Conservation (phyloP, 2,797 vertebrate species). For the Chelmon rostratus region DNA sequence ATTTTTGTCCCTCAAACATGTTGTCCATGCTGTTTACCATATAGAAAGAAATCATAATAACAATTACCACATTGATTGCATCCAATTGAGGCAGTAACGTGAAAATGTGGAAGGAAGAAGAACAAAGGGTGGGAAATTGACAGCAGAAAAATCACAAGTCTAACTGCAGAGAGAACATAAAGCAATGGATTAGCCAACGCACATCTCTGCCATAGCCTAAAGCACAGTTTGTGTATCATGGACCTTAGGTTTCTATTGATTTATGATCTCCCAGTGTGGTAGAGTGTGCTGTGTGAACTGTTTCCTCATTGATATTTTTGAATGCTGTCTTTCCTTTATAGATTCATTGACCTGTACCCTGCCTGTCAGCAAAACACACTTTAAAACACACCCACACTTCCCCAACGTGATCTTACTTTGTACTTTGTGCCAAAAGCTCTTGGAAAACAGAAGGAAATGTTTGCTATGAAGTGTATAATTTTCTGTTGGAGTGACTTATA, state of each 20-base stretch:
- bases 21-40: background rate
- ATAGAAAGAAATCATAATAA: background rate
- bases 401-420: conserved; percentile 50
- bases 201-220: conserved; percentile 51
- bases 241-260: conserved; percentile 64
- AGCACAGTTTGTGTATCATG: conserved; percentile 49
- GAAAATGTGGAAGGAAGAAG: conserved; percentile 7
- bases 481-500: conserved; percentile 47
- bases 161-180: conserved; percentile 40
- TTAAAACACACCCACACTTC: conserved; percentile 64
- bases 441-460: conserved; percentile 32
- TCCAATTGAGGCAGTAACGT: background rate
- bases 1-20: conserved; percentile 1
- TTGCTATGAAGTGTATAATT: conserved; percentile 42
- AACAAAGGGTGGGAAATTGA: conserved; percentile 30
- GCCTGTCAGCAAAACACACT: conserved; percentile 66
- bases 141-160: conserved; percentile 22
- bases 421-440: conserved; percentile 70
- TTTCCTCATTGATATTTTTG: conserved; percentile 74
- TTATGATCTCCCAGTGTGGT: conserved; percentile 52
- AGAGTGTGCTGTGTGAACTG: conserved; percentile 51
- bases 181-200: conserved; percentile 42
- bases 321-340: conserved; percentile 68
- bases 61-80: background rate
- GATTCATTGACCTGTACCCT: conserved; percentile 70